phyloP scores from a whole-genome alignment of 2,113 vertebrate genomes.

The Oryzias woworae region DNA sequence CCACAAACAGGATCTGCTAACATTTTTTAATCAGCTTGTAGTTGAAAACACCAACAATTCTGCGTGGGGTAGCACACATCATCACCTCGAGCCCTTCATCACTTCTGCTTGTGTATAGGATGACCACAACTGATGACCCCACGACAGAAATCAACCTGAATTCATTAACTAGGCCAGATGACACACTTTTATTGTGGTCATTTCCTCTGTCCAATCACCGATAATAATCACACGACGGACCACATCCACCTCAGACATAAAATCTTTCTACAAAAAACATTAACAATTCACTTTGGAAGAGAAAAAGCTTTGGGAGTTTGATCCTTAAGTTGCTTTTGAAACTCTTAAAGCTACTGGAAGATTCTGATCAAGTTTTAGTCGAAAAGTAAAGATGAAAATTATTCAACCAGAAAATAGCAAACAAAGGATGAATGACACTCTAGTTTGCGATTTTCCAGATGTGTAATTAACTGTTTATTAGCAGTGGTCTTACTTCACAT shows the following conservation, averaged over 20 bases:
- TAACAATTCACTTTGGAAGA: constrained; percentile 1
- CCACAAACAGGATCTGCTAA: constrained; percentile 1
- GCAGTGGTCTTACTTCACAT: constrained; percentile 39
- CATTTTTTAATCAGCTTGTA: constrained; percentile 7
- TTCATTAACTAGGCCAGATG: constrained; percentile 52
- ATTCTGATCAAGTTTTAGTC: constrained; percentile 80
- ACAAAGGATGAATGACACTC: constrained; percentile 48
- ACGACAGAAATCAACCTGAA: constrained; percentile 59
- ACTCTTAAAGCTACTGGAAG: constrained; percentile 49
- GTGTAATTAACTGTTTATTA: constrained; percentile 57
- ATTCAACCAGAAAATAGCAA: constrained; percentile 66
- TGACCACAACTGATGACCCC: constrained; percentile 43
- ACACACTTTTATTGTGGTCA: constrained; percentile 43
- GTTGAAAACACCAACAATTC: constrained; percentile 4
- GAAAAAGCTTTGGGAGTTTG: constrained; percentile 40
- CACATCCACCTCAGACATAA: constrained; percentile 28
- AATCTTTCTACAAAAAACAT: too few species aligned
- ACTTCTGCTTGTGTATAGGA: constrained; percentile 22
- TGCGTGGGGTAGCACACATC: constrained; percentile 9
- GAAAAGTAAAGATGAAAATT: constrained; percentile 66
- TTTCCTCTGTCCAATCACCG: constrained; percentile 47
- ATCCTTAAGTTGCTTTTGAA: constrained; percentile 25
- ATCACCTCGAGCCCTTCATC: constrained; percentile 4
- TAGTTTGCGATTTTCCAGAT: constrained; percentile 64
- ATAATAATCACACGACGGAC: constrained; percentile 67